A percentile compares a stretch with the other conserved stretches of the same genome.
phyloP scores from a whole-genome alignment of 1,140 invertebrate species.

The Temnothorax nylanderi region DNA sequence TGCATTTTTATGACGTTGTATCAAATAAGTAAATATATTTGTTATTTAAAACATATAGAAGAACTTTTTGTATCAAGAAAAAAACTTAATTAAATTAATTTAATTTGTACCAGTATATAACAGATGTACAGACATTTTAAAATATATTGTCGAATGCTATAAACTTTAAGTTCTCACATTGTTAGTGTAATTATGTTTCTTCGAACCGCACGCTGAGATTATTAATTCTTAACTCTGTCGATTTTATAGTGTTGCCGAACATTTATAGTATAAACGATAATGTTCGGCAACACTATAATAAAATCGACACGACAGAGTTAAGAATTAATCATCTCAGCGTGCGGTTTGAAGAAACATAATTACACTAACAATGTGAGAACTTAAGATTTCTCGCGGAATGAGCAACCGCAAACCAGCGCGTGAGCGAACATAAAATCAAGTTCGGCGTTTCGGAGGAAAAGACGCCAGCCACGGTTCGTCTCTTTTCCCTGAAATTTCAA shows the following conservation, averaged over 20 bases:
- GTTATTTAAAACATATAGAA: not conserved
- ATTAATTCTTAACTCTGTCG: too few species aligned
- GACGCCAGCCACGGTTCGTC: constrained; percentile 30
- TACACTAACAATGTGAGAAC: not conserved
- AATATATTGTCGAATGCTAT: not conserved
- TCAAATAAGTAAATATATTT: constrained; percentile 1
- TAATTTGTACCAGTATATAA: not conserved
- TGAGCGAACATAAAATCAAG: not conserved
- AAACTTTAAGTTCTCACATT: too few species aligned
- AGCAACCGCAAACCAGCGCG: not conserved
- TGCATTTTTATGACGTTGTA: not conserved
- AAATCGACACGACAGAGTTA: not conserved
- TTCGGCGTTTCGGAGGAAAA: constrained; percentile 14
- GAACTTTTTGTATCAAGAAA: not conserved
- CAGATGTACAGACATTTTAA: not conserved
- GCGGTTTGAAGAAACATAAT: not conserved
- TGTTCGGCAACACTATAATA: not conserved
- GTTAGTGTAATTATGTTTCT: too few species aligned
- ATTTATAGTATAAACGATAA: not conserved
- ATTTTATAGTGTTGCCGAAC: too few species aligned
- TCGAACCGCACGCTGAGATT: too few species aligned
- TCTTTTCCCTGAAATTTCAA: constrained; percentile 63
- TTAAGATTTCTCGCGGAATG: not conserved
- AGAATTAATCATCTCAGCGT: not conserved
- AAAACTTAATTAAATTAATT: not conserved